Evolutionary conservation across 92 coral and sea anemone genomes (phyloP), one percentile per base, ranked within the genome.

Genomic region (Palythoa caribaeorum): DNA sequence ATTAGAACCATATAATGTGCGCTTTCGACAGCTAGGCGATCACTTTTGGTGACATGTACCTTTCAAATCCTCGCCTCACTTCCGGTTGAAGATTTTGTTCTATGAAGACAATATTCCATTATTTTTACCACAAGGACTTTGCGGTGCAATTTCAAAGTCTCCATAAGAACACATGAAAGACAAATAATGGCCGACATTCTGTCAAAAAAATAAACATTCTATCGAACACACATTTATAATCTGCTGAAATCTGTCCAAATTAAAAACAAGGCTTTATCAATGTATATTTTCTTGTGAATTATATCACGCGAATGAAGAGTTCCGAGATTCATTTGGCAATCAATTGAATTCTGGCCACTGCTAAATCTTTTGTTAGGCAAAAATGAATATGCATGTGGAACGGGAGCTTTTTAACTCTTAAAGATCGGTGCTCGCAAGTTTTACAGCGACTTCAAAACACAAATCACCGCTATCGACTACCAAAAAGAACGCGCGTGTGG

Each of bases 201-300:
- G 93, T 91, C 93, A 83, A 28, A 75, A 76, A 91, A 63, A 77
- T 87, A 91, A 91, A 91, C 91, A 91, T 39, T 79, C 65, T 66
- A 57, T 62, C 54, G 70, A 71, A 80, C 73, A 76, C 79, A 87
- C 70, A 47, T 70, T 79, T 76, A 53, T 91, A 83, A 91, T 91
- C 81, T 83, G 91, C 88, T 77, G 87, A 91, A 87, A 78, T 91
- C 87, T 83, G 89, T 70, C 83, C 83, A 77, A 87, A 83, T 88
- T 88, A 69, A 88, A 84, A 88, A 88, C 89, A 35, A 87, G 15
- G 17, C 17, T 44, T 4, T 8, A 8, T 48, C 20, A 35, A 12
- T 84, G 76, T 81, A 47, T 15, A 2, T 77, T 71, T 70, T 83
- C 39, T 69, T 76, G 85, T 83, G 85, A 40, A 53, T 68, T 28